Base-by-base conservation (phyloP, 1,140 invertebrate genomes). In the Varroa destructor region DNA sequence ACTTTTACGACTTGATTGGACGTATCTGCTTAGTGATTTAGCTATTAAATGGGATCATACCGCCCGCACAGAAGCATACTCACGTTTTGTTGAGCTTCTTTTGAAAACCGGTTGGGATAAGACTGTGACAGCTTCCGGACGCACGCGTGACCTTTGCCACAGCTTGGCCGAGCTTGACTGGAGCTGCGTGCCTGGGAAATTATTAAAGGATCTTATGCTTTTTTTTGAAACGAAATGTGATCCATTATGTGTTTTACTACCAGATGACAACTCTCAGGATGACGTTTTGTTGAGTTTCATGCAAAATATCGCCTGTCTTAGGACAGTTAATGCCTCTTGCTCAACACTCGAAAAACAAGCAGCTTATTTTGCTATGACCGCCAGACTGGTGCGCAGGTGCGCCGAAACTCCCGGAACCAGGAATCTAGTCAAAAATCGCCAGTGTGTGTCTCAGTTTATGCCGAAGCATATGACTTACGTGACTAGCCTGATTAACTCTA, bases 361-460 rank as follows among this genome's bases (percentile, higher is more conserved):
- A n/a, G 61, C 61, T 4, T 67, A 67, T 46, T 67, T 67, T 40
- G 46, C 40, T 8, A 67, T 46, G 10, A 67, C 61, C 37, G 61
- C 61, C 2, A n/a, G 8, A 8, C 46, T 67, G 2, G 61, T 67
- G 37, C 61, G 46, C 14, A 67, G 40, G 46, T 67, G 61, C 61
- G 61, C 61, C 46, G 61, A 40, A 14, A 67, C 61, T 12, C 61
- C 61, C 46, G 61, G 61, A 67, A 67, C 37, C 5, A 67, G 61
- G 61, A 37, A 67, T 67, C 61, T 67, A 67, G 61, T 67, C 61
- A 67, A 67, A 67, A 67, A 67, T 67, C 61, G 46, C 61, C 14
- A 67, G 61, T 67, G 61, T 40, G 61, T 67, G 61, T 67, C 61
- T 67, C 61, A 67, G 61, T 43, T 67, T 67, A 37, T 67, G 61